These are phyloP conservation scores for Gobiocypris rarus DNA, from an alignment of 2,113 vertebrate species.

Conservation along the genomic window DNA sequence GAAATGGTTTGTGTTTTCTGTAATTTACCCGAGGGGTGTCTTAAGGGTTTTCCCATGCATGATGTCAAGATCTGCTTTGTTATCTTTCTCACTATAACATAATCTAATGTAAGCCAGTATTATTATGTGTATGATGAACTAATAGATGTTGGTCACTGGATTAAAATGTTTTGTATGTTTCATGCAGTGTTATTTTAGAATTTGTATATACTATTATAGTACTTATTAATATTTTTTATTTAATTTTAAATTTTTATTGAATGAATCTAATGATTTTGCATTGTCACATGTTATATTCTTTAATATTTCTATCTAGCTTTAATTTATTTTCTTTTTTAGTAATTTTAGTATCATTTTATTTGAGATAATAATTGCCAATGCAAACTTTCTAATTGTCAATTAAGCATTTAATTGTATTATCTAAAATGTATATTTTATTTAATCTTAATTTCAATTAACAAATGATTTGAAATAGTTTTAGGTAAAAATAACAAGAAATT, in stretches of 20 bases:
- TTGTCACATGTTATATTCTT: not conserved
- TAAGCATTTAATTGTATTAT: not conserved
- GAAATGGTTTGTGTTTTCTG: conserved; percentile 29
- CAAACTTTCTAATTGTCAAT: not conserved
- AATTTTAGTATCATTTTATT: not conserved
- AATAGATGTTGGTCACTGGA: not conserved
- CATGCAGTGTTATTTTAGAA: not conserved
- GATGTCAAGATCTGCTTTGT: conserved; percentile 9
- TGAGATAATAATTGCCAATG: not conserved
- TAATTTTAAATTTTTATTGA: not conserved
- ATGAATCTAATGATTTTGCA: not conserved
- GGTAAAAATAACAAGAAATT: not conserved
- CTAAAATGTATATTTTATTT: not conserved
- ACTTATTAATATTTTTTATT: not conserved
- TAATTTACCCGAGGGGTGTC: conserved; percentile 33
- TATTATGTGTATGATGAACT: not conserved
- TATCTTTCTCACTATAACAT: not conserved
- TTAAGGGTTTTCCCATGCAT: conserved; percentile 37
- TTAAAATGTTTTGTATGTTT: not conserved
- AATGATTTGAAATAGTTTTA: not conserved
- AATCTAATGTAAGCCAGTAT: not conserved
- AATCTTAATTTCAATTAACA: not conserved
- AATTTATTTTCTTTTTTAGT: not conserved
- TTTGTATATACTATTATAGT: not conserved
- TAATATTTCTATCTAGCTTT: not conserved